A percentile compares a stretch with the other conserved stretches of the same genome.
phyloP scores from a whole-genome alignment of 1,140 invertebrate species.

The Palaemon carinicauda region DNA sequence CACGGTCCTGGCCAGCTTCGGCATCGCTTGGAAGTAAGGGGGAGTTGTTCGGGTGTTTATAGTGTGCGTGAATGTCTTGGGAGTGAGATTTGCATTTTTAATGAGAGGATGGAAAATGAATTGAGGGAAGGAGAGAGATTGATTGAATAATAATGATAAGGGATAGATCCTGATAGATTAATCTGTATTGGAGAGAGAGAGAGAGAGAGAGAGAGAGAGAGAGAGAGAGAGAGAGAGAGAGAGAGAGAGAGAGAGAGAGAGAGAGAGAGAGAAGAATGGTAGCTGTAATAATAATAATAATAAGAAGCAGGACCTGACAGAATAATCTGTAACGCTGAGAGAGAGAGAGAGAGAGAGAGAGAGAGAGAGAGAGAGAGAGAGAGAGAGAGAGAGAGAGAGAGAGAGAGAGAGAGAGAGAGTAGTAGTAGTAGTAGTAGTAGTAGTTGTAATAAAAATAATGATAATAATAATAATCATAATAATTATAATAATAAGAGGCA shows the following conservation, averaged over 20 bases:
- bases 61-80: too few relatives aligned
- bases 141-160: background rate
- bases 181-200: too few relatives aligned
- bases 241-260: background rate
- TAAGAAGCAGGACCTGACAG: too few relatives aligned
- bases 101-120: too few relatives aligned
- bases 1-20: conserved; percentile 20
- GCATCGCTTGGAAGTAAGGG: conserved; percentile 36
- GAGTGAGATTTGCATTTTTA: too few relatives aligned
- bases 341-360: background rate
- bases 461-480: background rate
- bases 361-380: background rate
- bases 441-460: background rate
- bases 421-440: too few relatives aligned
- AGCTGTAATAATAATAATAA: too few relatives aligned
- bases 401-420: background rate
- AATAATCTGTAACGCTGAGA: too few relatives aligned
- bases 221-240: background rate
- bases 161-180: too few relatives aligned
- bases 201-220: background rate
- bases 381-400: background rate
- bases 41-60: background rate
- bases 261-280: background rate
- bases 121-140: background rate
- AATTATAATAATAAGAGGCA: background rate